phyloP scores from a whole-genome alignment of 2,888 invertebrate species.

The Aricia artaxerxes region DNA sequence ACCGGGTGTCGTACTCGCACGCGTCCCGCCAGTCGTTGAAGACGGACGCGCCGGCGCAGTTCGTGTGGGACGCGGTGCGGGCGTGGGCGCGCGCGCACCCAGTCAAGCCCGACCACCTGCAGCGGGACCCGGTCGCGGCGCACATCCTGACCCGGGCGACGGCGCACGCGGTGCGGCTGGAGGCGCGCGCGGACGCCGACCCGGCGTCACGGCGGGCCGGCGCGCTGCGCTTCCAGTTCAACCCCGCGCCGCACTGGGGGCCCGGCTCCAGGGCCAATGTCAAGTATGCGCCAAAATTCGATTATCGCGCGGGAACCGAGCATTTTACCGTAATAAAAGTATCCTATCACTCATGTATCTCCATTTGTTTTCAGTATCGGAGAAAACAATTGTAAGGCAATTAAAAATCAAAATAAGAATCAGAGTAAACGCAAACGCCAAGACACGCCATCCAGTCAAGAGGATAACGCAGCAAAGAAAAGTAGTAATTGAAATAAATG shows the following conservation, averaged over 20 bases:
- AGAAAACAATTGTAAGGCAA: constrained; percentile 82
- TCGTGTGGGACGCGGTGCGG: constrained; percentile 96
- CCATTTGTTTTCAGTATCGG: constrained; percentile 72
- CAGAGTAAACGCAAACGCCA: constrained; percentile 55
- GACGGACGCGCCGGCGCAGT: constrained; percentile 91
- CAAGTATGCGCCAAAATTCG: constrained; percentile 76
- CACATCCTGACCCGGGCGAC: constrained; percentile 70
- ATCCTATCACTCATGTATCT: too few relatives aligned
- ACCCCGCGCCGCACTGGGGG: constrained; percentile 94
- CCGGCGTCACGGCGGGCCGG: constrained; percentile 88
- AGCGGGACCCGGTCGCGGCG: neutral
- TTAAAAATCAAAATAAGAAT: constrained; percentile 85
- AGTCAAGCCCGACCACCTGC: constrained; percentile 69
- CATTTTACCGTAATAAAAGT: too few relatives aligned
- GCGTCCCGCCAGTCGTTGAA: constrained; percentile 93
- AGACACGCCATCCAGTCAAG: constrained; percentile 52
- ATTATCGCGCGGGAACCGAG: too few relatives aligned
- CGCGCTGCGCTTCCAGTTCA: constrained; percentile 90
- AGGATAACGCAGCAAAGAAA: constrained; percentile 55
- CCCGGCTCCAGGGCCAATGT: constrained; percentile 91
- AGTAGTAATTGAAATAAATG: constrained; percentile 33
- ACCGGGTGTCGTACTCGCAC: constrained; percentile 95
- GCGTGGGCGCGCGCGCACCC: constrained; percentile 88
- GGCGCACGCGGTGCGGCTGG: constrained; percentile 67
- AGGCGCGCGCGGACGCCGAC: constrained; percentile 85